Conservation (phyloP, 92 coral and sea anemone species). For the Epizoanthus illoricatus region DNA sequence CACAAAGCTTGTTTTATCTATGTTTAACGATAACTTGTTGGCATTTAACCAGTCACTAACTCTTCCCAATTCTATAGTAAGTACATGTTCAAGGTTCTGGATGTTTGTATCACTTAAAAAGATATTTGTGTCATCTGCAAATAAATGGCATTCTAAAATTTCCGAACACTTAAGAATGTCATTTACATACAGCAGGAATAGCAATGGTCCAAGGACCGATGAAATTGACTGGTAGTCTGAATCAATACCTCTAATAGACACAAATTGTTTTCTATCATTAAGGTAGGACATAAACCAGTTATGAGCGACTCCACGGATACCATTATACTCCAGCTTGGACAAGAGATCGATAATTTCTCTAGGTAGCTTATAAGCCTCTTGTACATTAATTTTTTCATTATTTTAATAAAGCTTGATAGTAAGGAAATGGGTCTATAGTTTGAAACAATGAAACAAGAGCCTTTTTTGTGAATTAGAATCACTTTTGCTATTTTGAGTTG, state of each 20-base stretch:
- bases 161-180: too few relatives aligned
- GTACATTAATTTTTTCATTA: slow-evolving; percentile 4
- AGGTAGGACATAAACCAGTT: slow-evolving; percentile 47
- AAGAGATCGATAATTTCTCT: slow-evolving; percentile 26
- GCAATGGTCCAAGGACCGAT: too few relatives aligned
- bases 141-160: too few relatives aligned
- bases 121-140: too few relatives aligned
- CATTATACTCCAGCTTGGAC: slow-evolving; percentile 44
- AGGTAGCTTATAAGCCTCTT: slow-evolving; percentile 23
- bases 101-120: too few relatives aligned
- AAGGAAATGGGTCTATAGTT: slow-evolving; percentile 17
- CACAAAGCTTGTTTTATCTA: too few relatives aligned
- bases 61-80: too few relatives aligned
- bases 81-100: too few relatives aligned
- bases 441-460: not conserved
- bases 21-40: too few relatives aligned
- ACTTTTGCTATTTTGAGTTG: slow-evolving; percentile 17
- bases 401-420: not conserved
- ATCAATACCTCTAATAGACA: slow-evolving; percentile 32
- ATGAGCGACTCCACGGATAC: slow-evolving; percentile 41
- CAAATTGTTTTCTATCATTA: slow-evolving; percentile 43
- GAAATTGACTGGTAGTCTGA: too few relatives aligned
- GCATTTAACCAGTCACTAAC: too few relatives aligned
- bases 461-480: slow-evolving; percentile 9
- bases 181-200: too few relatives aligned